phyloP scores from a whole-genome alignment of 2,113 vertebrate genomes.

The Myiozetetes cayanensis region DNA sequence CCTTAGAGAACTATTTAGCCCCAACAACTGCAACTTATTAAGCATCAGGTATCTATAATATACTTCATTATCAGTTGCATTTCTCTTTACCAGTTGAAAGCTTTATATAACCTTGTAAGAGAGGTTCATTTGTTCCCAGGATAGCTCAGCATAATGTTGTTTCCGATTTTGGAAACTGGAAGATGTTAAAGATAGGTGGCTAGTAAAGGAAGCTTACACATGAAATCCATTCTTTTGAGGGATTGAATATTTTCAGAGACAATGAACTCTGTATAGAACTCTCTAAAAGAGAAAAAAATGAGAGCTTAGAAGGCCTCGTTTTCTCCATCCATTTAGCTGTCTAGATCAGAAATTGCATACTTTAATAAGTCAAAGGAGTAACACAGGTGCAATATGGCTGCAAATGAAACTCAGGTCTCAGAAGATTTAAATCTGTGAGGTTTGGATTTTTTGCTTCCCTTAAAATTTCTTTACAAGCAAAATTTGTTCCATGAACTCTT shows the following conservation, averaged over 20 bases:
- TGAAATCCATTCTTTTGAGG: neutral
- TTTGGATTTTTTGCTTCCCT: neutral
- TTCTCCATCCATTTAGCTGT: neutral
- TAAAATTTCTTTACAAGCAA: neutral
- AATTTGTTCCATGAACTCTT: neutral
- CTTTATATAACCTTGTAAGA: neutral
- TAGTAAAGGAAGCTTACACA: neutral
- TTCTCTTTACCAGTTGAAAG: neutral
- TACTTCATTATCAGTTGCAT: neutral
- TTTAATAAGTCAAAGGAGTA: neutral
- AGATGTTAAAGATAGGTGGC: neutral
- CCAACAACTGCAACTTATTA: neutral
- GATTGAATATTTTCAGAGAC: neutral
- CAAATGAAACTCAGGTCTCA: neutral
- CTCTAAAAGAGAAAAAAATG: neutral
- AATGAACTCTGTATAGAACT: neutral
- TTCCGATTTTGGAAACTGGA: neutral
- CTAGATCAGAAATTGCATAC: neutral
- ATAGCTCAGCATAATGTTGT: neutral
- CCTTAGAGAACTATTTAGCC: neutral
- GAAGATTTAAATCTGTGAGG: neutral
- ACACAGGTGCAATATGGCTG: neutral
- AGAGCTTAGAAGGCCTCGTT: neutral
- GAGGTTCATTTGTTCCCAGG: neutral
- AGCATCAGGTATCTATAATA: neutral